Base-by-base conservation (phyloP, 2,888 invertebrate species). In the Xylota segnis region DNA sequence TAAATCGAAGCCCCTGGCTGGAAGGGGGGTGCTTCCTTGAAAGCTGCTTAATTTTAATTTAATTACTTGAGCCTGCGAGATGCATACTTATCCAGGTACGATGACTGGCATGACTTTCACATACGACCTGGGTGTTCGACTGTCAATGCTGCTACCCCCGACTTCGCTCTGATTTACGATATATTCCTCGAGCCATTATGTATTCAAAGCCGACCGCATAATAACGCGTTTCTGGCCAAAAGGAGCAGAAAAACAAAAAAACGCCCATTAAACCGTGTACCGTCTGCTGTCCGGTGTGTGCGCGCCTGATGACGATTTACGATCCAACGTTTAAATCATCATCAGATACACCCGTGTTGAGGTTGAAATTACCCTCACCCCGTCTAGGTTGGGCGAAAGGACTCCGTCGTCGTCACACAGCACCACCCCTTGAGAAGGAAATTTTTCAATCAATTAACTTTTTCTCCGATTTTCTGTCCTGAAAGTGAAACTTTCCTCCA, bases 371-470 rank as follows among this genome's bases (percentile, higher is more conserved):
- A 70, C 32, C 47, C 47, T 10, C 6, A n/a, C n/a, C n/a, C n/a
- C n/a, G n/a, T n/a, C n/a, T n/a, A n/a, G n/a, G 10, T 34, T 18
- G 65, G 14, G 54, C 37, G 10, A 63, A 47, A 34, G n/a, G n/a
- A 43, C 59, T 10, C 34, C 45, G 58, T 34, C 66, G n/a, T n/a
- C n/a, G n/a, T n/a, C n/a, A n/a, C n/a, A 61, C 61, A 32, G 34
- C 74, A 65, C 75, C n/a, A n/a, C n/a, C n/a, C 81, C 84, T 71
- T 58, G 77, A 77, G 61, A 68, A 68, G 82, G 68, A n/a, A 71
- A 86, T 86, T 86, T 86, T 86, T 86, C 86, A 86, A 86, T 86
- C 86, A 86, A 86, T 86, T 86, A 86, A 86, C 82, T 82, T 86
- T 81, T 86, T 86, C 75, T 23, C 54, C 72, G 71, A 70, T 63